A percentile compares a stretch with the other conserved stretches of the same genome.
Evolutionary conservation across 2,797 vertebrate species (phyloP).

Genomic region (Kryptopterus vitreolus): DNA sequence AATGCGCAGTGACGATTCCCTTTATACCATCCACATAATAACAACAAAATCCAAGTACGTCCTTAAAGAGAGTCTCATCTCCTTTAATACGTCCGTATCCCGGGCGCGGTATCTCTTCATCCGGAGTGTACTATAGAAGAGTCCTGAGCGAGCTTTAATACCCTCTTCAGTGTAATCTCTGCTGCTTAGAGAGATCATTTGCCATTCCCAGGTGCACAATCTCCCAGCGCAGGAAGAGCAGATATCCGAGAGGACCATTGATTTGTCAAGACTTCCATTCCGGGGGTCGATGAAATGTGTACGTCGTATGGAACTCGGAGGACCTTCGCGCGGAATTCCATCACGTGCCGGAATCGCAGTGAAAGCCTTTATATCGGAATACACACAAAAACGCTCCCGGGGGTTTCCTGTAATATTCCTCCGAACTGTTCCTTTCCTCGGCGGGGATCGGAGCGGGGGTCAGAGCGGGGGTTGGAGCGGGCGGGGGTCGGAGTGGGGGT

Average conservation of each 20-base stretch:
- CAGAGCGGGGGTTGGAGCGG: too few relatives aligned
- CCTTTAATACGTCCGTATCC: not conserved
- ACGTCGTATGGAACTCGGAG: not conserved
- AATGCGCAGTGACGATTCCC: not conserved
- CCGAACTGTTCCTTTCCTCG: constrained; percentile 31
- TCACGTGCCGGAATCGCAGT: not conserved
- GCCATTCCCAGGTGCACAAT: constrained; percentile 29
- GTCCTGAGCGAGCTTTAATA: constrained; percentile 20
- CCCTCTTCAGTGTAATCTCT: constrained; percentile 41
- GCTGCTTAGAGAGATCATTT: constrained; percentile 33
- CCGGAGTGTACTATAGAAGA: constrained; percentile 9
- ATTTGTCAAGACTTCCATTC: constrained; percentile 31
- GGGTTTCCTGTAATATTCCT: constrained; percentile 36
- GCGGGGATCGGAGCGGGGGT: too few relatives aligned
- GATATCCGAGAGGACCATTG: constrained; percentile 32
- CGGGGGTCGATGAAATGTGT: not conserved
- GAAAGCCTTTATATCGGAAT: constrained; percentile 28
- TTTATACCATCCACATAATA: not conserved
- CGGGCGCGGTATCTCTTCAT: constrained; percentile 20
- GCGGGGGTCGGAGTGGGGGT: too few relatives aligned
- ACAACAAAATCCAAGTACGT: not conserved
- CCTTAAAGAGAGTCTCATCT: not conserved
- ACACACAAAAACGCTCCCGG: constrained; percentile 24
- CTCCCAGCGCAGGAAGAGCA: constrained; percentile 25
- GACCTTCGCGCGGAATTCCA: not conserved